Percentiles rank a stretch among this genome's conserved stretches.
Conservation (phyloP, 1,140 invertebrate species). For the Calliopsis andreniformis region DNA sequence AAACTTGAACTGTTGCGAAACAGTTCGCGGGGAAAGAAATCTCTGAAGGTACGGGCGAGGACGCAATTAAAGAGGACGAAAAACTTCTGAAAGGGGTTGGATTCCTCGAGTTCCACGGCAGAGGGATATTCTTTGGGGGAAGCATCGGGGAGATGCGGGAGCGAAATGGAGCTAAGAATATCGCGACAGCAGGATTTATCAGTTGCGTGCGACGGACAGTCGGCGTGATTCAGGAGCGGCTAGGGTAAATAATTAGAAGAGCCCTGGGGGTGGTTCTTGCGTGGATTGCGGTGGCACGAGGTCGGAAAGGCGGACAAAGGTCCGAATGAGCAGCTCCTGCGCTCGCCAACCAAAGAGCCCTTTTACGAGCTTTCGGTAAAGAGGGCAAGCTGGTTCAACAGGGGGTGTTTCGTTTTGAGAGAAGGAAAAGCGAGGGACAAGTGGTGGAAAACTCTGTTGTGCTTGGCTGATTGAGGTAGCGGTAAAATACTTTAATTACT, state of each 20-base stretch:
- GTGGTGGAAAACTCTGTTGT: conserved; percentile 19
- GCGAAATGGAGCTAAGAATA: conserved; percentile 27
- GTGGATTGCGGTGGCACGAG: conserved; percentile 55
- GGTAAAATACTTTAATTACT: neutral
- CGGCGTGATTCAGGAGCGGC: conserved; percentile 53
- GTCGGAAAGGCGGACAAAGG: conserved; percentile 60
- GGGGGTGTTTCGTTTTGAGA: neutral
- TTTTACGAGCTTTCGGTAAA: conserved; percentile 48
- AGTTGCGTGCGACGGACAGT: conserved; percentile 63
- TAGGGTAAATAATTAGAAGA: conserved; percentile 68
- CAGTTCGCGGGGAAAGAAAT: too few relatives aligned
- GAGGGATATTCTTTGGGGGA: too few relatives aligned
- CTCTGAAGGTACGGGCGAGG: too few relatives aligned
- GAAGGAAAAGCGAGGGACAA: neutral
- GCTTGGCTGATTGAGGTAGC: conserved; percentile 21
- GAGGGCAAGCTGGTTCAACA: conserved; percentile 24
- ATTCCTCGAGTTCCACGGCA: neutral
- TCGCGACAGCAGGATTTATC: conserved; percentile 64
- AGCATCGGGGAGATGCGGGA: neutral
- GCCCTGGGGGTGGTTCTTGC: conserved; percentile 39
- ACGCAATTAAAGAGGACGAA: neutral
- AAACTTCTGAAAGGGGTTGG: neutral
- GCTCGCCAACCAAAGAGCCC: conserved; percentile 17
- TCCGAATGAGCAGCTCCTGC: conserved; percentile 33
- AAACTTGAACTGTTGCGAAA: neutral